Evolutionary conservation across 1,140 invertebrate species (phyloP).

Genomic region (Eupeodes corollae): DNA sequence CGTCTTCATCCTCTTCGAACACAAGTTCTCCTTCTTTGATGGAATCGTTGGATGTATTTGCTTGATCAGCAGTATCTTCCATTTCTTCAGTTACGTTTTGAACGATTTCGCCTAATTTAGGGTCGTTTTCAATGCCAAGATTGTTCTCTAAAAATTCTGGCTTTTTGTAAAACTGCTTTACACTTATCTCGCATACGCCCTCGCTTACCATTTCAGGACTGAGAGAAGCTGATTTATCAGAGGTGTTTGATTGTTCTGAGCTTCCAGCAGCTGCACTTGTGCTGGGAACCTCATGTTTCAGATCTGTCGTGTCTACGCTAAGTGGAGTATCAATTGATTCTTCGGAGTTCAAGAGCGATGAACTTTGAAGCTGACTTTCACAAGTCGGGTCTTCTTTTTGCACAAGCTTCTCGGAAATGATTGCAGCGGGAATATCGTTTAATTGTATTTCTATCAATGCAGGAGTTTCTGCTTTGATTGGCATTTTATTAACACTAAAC

Average conservation of each 20-base stretch:
- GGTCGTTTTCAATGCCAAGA: constrained; percentile 35
- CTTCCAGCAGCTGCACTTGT: background rate
- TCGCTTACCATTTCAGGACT: constrained; percentile 33
- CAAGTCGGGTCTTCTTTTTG: background rate
- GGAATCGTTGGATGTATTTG: background rate
- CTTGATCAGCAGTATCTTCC: background rate
- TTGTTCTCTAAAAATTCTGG: constrained; percentile 37
- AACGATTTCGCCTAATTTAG: constrained; percentile 34
- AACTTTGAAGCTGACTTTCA: background rate
- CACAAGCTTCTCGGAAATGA: background rate
- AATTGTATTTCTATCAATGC: background rate
- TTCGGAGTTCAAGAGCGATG: background rate
- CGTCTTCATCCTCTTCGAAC: constrained; percentile 2
- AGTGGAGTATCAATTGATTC: background rate
- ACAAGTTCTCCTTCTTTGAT: constrained; percentile 6
- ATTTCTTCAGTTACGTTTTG: constrained; percentile 19
- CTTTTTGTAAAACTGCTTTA: constrained; percentile 34
- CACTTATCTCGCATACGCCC: constrained; percentile 29
- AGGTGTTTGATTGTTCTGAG: background rate
- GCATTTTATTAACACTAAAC: constrained; percentile 4
- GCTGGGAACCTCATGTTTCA: background rate
- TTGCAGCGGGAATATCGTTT: background rate
- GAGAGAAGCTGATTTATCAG: constrained; percentile 24
- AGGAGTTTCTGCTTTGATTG: background rate
- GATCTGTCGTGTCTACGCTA: background rate